Base-by-base conservation (phyloP, 2,888 invertebrate genomes). In the Apeira syringaria region DNA sequence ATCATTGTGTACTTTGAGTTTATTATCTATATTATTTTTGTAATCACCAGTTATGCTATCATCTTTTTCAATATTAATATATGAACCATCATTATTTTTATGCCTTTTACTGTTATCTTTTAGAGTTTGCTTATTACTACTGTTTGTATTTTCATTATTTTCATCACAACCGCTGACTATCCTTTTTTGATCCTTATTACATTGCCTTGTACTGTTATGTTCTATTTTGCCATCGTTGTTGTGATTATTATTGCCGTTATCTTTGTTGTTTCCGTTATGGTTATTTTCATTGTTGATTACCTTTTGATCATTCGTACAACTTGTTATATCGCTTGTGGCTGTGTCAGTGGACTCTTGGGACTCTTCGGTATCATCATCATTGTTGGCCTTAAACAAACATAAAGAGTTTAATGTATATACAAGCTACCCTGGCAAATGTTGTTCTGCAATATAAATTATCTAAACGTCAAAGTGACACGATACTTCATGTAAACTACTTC, bases 321-420 rank as follows among this genome's bases (percentile, higher is more conserved):
- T 20, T 6, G 20, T 22, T 28, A 0, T 11, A 8, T 41, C 36
- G 3, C 5, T 24, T 3, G 11, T 22, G 0, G 13, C 3, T n/a
- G 13, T n/a, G 22, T 28, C 24, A 28, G 20, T 11, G 24, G 43
- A 9, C 29, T 41, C 5, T 29, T 32, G 5, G 0, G 15, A 7
- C n/a, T 17, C 8, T 28, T 34, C 20, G 8, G 26, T 15, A 13
- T 34, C 12, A 11, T 17, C 35, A 5, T 18, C 12, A 3, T 12
- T 29, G 8, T 12, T 9, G 3, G 27, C n/a, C 46, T 46, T 42
- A 24, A 50, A n/a, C n/a, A n/a, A n/a, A n/a, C n/a, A n/a, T n/a
- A n/a, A n/a, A n/a, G n/a, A n/a, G n/a, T 15, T 15, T 15, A 15
- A 15, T 15, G 3, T 3, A 15, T 5, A 15, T 15, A 15, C 15